These are phyloP conservation scores for Drosophila hamatofila DNA, from an alignment of 2,888 invertebrate genomes.

Conservation along the genomic window DNA sequence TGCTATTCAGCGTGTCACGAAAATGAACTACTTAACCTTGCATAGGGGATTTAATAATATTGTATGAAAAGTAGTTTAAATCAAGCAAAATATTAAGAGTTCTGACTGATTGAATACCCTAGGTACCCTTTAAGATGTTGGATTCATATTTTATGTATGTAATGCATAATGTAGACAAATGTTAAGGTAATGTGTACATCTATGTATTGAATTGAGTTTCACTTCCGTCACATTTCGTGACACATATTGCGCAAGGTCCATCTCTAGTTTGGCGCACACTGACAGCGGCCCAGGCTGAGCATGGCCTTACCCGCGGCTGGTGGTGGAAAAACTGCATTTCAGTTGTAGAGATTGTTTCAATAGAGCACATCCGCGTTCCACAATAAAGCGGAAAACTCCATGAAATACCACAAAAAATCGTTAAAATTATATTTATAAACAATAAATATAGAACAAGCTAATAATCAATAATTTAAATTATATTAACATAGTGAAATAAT, in stretches of 20 bases:
- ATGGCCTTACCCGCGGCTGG: conserved; percentile 38
- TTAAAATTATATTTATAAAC: conserved; percentile 4
- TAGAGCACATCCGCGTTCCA: conserved; percentile 59
- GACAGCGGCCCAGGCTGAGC: conserved; percentile 19
- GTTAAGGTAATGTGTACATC: too few relatives aligned
- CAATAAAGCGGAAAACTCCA: conserved; percentile 37
- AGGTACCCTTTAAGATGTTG: not conserved
- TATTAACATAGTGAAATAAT: not conserved
- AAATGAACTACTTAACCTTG: not conserved
- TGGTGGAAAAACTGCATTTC: conserved; percentile 79
- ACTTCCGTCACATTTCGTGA: not conserved
- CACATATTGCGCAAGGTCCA: not conserved
- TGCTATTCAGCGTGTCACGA: conserved; percentile 11
- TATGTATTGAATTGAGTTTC: not conserved
- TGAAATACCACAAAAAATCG: not conserved
- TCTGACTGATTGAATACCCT: not conserved
- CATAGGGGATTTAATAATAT: not conserved
- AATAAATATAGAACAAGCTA: conserved; percentile 19
- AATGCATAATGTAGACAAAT: too few relatives aligned
- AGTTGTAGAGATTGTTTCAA: conserved; percentile 80
- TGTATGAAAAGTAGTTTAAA: not conserved
- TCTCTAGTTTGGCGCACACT: conserved; percentile 5
- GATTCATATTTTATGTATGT: not conserved
- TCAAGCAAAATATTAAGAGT: not conserved
- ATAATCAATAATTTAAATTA: not conserved